A percentile compares a stretch with the other conserved stretches of the same genome.
These are phyloP conservation scores for Cololabis saira DNA, from an alignment of 2,113 vertebrate species.

Conservation along the genomic window DNA sequence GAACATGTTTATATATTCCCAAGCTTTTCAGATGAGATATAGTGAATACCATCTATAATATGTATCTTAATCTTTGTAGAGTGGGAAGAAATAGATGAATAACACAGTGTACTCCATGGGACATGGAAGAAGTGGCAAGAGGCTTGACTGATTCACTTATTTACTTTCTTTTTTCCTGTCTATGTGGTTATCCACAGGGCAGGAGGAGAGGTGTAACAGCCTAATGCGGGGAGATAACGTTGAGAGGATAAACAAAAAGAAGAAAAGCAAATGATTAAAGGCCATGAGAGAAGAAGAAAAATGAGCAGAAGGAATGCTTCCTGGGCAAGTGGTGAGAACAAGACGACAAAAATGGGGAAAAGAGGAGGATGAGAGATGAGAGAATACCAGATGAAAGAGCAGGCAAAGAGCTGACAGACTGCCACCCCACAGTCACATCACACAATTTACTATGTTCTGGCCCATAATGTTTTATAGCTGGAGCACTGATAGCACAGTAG, in stretches of 20 bases:
- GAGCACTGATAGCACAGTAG: slow-evolving; percentile 74
- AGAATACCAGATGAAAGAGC: slow-evolving; percentile 56
- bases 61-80: too few relatives aligned
- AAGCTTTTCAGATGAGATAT: slow-evolving; percentile 22
- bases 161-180: slow-evolving; percentile 31
- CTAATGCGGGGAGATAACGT: slow-evolving; percentile 59
- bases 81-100: too few relatives aligned
- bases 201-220: slow-evolving; percentile 46
- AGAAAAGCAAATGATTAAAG: slow-evolving; percentile 33
- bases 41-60: not conserved
- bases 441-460: slow-evolving; percentile 75
- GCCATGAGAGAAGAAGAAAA: slow-evolving; percentile 3
- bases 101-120: slow-evolving; percentile 6
- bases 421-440: slow-evolving; percentile 69
- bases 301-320: slow-evolving; percentile 16
- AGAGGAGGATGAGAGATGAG: slow-evolving; percentile 50
- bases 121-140: slow-evolving; percentile 36
- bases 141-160: slow-evolving; percentile 31
- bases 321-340: slow-evolving; percentile 2
- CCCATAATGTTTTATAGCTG: slow-evolving; percentile 80
- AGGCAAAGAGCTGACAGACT: slow-evolving; percentile 53
- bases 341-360: slow-evolving; percentile 16
- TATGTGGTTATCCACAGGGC: slow-evolving; percentile 59
- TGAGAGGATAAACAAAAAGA: slow-evolving; percentile 55
- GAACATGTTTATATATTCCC: slow-evolving; percentile 3